These are phyloP conservation scores for Rhodinocichla rosea DNA, from an alignment of 2,113 vertebrate genomes.

Conservation along the genomic window DNA sequence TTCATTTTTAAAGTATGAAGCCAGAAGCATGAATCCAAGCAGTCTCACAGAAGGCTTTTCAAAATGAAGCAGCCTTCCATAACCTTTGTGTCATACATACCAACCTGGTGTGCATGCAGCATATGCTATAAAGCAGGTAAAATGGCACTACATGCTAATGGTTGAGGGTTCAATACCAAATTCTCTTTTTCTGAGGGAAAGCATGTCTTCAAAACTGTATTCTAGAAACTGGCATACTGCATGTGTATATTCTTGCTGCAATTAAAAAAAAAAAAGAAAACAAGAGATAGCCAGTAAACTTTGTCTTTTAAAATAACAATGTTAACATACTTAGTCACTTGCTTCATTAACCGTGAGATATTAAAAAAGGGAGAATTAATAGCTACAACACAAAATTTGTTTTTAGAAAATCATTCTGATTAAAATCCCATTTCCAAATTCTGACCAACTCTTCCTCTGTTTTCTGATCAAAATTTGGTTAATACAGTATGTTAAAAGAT, in stretches of 20 bases:
- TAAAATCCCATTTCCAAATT: background rate
- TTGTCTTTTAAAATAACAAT: background rate
- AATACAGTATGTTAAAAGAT: background rate
- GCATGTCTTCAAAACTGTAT: background rate
- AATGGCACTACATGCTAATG: background rate
- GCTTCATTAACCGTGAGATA: background rate
- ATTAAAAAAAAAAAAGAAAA: background rate
- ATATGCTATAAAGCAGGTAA: background rate
- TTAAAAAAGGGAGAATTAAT: background rate
- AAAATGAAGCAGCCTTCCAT: background rate
- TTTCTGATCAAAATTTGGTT: background rate
- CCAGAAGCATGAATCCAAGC: background rate
- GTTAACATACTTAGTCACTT: background rate
- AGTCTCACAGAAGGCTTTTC: background rate
- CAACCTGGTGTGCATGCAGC: background rate
- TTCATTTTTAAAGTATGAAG: background rate
- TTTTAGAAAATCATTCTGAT: background rate
- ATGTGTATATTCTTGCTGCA: background rate
- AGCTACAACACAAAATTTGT: background rate
- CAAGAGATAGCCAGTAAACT: background rate
- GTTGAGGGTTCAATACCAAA: background rate
- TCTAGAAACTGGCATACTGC: background rate
- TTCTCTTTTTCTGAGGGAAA: background rate
- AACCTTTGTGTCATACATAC: background rate
- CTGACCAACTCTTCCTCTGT: background rate